These are phyloP conservation scores for Hippoglossus stenolepis DNA, from an alignment of 2,113 vertebrate species.

Conservation along the genomic window DNA sequence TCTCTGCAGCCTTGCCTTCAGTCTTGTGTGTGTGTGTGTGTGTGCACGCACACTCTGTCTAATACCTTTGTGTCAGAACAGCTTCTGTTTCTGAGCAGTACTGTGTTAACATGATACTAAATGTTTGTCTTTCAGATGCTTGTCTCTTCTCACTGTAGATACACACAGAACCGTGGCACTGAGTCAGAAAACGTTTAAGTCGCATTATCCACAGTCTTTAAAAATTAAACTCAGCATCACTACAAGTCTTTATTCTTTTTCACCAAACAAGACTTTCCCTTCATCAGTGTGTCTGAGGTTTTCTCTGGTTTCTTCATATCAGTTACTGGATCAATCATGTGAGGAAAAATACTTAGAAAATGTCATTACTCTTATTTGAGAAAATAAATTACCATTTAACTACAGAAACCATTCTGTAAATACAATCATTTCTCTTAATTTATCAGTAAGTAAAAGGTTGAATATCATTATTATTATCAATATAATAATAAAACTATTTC, in stretches of 20 bases:
- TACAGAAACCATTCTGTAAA: no score
- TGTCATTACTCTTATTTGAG: background rate
- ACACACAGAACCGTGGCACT: slow-evolving; percentile 32
- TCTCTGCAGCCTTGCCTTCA: slow-evolving; percentile 55
- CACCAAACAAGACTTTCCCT: background rate
- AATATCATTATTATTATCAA: no score
- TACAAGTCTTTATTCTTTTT: background rate
- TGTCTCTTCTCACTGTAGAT: slow-evolving; percentile 24
- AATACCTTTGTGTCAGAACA: slow-evolving; percentile 19
- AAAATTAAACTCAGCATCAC: background rate
- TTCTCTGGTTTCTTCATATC: background rate
- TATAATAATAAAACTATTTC: no score
- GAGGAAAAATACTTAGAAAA: background rate
- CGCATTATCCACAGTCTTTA: background rate
- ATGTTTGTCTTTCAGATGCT: slow-evolving; percentile 27
- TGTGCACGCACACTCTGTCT: slow-evolving; percentile 20
- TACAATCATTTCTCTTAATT: no score
- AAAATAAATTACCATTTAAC: background rate
- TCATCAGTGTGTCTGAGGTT: background rate
- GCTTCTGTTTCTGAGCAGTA: slow-evolving; percentile 18
- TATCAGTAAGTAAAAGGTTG: no score
- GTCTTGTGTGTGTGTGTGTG: slow-evolving; percentile 13
- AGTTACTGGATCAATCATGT: background rate
- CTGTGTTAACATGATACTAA: slow-evolving; percentile 43
- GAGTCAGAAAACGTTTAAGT: background rate